Evolutionary conservation across 2,888 invertebrate species (phyloP).

Genomic region (Eilema depressum): DNA sequence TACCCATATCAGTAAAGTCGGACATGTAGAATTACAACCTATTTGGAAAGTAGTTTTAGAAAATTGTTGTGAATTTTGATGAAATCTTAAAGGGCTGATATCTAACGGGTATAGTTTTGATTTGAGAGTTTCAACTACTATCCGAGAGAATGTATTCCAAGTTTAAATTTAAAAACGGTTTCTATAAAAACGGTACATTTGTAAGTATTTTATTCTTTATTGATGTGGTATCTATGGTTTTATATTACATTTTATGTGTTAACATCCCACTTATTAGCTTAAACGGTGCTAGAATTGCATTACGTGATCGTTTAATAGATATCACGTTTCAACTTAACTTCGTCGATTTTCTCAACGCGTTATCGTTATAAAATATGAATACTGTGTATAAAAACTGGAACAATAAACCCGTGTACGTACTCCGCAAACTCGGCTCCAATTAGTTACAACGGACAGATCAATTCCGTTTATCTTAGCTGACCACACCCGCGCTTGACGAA

Average conservation of each 20-base stretch:
- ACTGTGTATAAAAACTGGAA: slow-evolving; percentile 30
- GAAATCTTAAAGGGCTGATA: not conserved
- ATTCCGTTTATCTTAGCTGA: slow-evolving; percentile 72
- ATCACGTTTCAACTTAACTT: slow-evolving; percentile 26
- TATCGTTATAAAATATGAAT: slow-evolving; percentile 45
- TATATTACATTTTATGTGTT: slow-evolving; percentile 42
- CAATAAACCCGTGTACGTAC: slow-evolving; percentile 46
- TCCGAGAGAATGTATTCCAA: not conserved
- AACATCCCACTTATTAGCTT: slow-evolving; percentile 36
- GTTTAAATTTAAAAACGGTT: slow-evolving; percentile 2
- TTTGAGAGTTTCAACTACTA: not conserved
- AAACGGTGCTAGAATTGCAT: slow-evolving; percentile 41
- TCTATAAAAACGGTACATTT: not conserved
- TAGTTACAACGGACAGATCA: slow-evolving; percentile 64
- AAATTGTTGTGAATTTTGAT: slow-evolving; percentile 19
- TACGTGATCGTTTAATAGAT: slow-evolving; percentile 29
- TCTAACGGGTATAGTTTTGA: slow-evolving; percentile 1
- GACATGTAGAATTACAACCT: slow-evolving; percentile 42
- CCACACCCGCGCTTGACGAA: slow-evolving; percentile 69
- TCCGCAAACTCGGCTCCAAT: slow-evolving; percentile 48
- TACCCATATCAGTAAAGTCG: slow-evolving; percentile 52
- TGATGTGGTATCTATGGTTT: slow-evolving; percentile 38
- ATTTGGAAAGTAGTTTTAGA: slow-evolving; percentile 28
- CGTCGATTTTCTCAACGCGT: slow-evolving; percentile 21
- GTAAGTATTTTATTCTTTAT: slow-evolving; percentile 28